phyloP scores from a whole-genome alignment of 2,797 vertebrate species.

The Ceryle rudis region DNA sequence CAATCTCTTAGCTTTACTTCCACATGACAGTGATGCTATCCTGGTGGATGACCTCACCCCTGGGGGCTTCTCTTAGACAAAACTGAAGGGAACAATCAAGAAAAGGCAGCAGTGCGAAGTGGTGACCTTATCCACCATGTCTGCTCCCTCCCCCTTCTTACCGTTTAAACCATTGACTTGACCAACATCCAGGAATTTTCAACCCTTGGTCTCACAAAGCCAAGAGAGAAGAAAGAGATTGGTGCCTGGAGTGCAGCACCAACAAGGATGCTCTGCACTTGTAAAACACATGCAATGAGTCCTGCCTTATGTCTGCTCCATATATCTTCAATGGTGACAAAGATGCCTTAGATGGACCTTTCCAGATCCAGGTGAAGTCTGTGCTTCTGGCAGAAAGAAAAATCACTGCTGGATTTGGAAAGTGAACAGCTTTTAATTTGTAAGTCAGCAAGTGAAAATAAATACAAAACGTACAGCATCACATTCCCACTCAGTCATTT shows the following conservation, averaged over 20 bases:
- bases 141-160: not conserved
- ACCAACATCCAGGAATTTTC: not conserved
- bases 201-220: not conserved
- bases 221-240: not conserved
- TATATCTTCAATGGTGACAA: not conserved
- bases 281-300: not conserved
- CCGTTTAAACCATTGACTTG: not conserved
- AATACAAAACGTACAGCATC: not conserved
- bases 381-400: slow-evolving; percentile 17
- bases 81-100: not conserved
- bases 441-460: slow-evolving; percentile 16
- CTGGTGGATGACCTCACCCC: not conserved
- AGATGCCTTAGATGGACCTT: not conserved
- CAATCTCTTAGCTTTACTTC: not conserved
- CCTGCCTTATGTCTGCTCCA: not conserved
- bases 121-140: not conserved
- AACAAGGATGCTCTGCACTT: not conserved
- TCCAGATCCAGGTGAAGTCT: slow-evolving; percentile 6
- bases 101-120: not conserved
- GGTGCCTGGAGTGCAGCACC: not conserved
- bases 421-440: not conserved
- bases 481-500: not conserved
- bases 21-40: not conserved
- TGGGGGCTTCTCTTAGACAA: not conserved
- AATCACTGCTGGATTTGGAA: not conserved